Conservation (phyloP, 2,797 vertebrate genomes). For the Lacerta bilineata region DNA sequence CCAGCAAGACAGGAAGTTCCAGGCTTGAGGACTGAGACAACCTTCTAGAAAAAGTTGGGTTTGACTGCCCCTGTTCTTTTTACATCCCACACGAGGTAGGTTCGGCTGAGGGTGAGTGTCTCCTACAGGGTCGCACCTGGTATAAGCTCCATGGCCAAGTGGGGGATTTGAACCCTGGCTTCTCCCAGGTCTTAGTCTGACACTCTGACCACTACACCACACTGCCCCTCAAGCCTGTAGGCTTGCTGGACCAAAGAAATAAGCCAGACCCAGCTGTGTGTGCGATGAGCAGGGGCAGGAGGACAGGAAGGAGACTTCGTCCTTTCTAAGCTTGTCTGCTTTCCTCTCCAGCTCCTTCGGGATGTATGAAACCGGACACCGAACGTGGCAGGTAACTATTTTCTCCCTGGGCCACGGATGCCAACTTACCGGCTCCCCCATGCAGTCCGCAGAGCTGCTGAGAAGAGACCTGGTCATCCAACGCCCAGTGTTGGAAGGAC, state of each 20-base stretch:
- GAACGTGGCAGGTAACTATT: slow-evolving; percentile 60
- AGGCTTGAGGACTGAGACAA: no score
- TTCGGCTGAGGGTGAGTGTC: no score
- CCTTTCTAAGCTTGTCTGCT: neutral
- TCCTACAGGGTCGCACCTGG: no score
- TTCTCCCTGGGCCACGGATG: neutral
- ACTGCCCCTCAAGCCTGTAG: no score
- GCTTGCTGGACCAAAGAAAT: neutral
- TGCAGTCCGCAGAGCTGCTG: neutral
- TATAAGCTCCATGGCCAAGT: no score
- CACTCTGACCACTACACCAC: no score
- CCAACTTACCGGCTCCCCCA: rapidly evolving
- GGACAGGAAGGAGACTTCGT: neutral
- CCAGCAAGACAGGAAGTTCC: no score
- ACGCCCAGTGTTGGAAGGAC: neutral
- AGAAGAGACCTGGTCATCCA: neutral
- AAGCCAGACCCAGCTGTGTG: neutral
- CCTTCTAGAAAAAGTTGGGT: no score
- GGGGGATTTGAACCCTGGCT: no score
- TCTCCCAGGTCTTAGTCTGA: no score
- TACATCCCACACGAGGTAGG: no score
- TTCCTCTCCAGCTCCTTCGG: slow-evolving; percentile 72
- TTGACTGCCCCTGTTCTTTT: no score
- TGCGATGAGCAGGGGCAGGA: neutral
- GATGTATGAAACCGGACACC: slow-evolving; percentile 69